Conservation (phyloP, 2,888 invertebrate genomes). For the Zelleria hepariella region DNA sequence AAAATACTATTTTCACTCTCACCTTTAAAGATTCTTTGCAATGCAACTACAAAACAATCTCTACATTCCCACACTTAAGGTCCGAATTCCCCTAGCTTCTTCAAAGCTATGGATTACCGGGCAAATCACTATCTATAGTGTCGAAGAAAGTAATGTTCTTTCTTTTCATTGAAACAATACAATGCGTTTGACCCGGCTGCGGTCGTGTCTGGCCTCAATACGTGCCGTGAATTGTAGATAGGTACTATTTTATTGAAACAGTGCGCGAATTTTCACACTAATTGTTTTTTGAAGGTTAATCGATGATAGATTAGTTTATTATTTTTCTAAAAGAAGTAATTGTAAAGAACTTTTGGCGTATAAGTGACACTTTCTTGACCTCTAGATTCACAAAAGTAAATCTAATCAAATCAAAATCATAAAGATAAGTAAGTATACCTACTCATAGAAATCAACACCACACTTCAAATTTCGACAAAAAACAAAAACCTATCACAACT, state of each 20-base stretch:
- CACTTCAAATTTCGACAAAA: too few relatives aligned
- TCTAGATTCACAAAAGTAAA: too few relatives aligned
- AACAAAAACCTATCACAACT: too few relatives aligned
- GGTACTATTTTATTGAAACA: background rate
- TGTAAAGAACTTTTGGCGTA: too few relatives aligned
- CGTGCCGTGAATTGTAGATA: constrained; percentile 3
- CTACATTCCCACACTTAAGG: background rate
- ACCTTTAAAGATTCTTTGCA: background rate
- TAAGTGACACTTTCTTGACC: too few relatives aligned
- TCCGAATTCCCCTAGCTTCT: background rate
- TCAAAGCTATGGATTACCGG: background rate
- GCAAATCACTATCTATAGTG: background rate
- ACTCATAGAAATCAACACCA: too few relatives aligned
- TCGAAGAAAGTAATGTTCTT: constrained; percentile 10
- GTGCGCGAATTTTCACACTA: background rate
- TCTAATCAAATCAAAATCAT: too few relatives aligned
- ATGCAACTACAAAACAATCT: background rate
- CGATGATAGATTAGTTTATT: too few relatives aligned
- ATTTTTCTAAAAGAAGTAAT: too few relatives aligned
- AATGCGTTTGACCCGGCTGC: constrained; percentile 10
- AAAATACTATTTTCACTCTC: background rate
- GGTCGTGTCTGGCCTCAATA: constrained; percentile 13
- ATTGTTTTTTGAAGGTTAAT: background rate
- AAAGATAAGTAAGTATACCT: too few relatives aligned
- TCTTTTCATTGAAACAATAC: constrained; percentile 8